Evolutionary conservation across 1,140 invertebrate genomes (phyloP), one percentile per base, ranked within the genome.

Genomic region (Drosophila auraria): DNA sequence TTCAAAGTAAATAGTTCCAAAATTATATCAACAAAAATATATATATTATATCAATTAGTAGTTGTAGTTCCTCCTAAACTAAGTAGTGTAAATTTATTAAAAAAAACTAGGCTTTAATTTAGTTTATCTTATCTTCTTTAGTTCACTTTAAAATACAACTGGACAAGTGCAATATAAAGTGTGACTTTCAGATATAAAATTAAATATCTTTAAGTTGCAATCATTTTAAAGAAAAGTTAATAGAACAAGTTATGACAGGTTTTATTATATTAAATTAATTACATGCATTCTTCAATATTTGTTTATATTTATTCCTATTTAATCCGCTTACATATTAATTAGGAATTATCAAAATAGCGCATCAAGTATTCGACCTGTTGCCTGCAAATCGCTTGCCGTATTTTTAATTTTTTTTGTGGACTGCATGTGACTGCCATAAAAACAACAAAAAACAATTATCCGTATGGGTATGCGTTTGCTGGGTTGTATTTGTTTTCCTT

Each of bases 371-470:
- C 57, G 63, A 38, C 23, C 25, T 47, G 58, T 42, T 20, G 59
- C 11, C 49, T 2, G 4, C 8, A 17, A 20, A 23, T 54, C 9
- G 14, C 23, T 42, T 44, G 17, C 11, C 11, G 8, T 66, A n/a
- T 51, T 59, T 36, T 47, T 27, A 30, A 57, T 70, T 60, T 49
- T 76, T 75, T 60, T 77, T 77, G 30, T 68, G 49, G 38, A 44
- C 59, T 84, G 82, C 63, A 83, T 82, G 63, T 83, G 82, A 84
- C 72, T 84, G 81, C 49, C 58, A 45, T 77, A 57, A 60, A 65
- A 60, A 59, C 4, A 14, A 33, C 30, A 30, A 53, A 53, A 62
- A 63, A 57, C 25, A 27, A 30, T 25, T 49, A 9, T 25, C 20
- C 23, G 57, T 68, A 6, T 40, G 38, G 47, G 65, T 56, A 49